A percentile compares a stretch with the other conserved stretches of the same genome.
These are phyloP conservation scores for Ameiurus melas DNA, from an alignment of 2,113 vertebrate genomes.

Conservation along the genomic window DNA sequence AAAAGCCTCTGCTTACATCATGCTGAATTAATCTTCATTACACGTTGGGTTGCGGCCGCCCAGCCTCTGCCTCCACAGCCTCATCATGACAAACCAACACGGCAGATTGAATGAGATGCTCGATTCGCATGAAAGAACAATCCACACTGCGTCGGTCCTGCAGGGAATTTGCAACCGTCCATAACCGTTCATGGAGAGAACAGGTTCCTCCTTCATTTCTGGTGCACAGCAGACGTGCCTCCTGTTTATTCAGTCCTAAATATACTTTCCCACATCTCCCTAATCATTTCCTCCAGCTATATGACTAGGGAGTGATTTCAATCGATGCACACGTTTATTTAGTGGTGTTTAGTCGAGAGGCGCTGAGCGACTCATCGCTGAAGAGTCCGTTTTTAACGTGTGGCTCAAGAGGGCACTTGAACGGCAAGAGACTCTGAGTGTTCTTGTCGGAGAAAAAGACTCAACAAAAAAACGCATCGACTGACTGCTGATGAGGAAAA, in stretches of 20 bases:
- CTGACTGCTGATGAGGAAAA: slow-evolving; percentile 16
- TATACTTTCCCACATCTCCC: slow-evolving; percentile 19
- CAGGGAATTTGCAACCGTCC: background rate
- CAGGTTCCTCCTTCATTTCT: slow-evolving; percentile 18
- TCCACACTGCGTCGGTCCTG: background rate
- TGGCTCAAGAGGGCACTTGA: slow-evolving; percentile 31
- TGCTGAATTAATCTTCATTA: slow-evolving; percentile 84
- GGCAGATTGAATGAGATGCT: slow-evolving; percentile 46
- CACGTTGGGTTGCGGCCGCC: slow-evolving; percentile 28
- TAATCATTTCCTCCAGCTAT: slow-evolving; percentile 29
- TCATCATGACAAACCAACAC: slow-evolving; percentile 45
- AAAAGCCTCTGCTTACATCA: slow-evolving; percentile 94
- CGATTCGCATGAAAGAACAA: background rate
- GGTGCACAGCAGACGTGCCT: slow-evolving; percentile 21
- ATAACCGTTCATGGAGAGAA: slow-evolving; percentile 20
- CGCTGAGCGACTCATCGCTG: slow-evolving; percentile 16
- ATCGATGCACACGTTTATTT: slow-evolving; percentile 15
- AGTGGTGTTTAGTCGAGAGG: slow-evolving; percentile 8
- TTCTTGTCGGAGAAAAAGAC: background rate
- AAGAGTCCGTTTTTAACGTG: slow-evolving; percentile 41
- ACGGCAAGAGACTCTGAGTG: slow-evolving; percentile 33
- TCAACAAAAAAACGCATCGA: background rate
- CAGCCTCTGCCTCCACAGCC: slow-evolving; percentile 49
- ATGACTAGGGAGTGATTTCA: slow-evolving; percentile 29
- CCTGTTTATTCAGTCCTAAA: slow-evolving; percentile 10